phyloP scores from a whole-genome alignment of 2,797 vertebrate genomes.

The Schizopygopsis pylzovi region DNA sequence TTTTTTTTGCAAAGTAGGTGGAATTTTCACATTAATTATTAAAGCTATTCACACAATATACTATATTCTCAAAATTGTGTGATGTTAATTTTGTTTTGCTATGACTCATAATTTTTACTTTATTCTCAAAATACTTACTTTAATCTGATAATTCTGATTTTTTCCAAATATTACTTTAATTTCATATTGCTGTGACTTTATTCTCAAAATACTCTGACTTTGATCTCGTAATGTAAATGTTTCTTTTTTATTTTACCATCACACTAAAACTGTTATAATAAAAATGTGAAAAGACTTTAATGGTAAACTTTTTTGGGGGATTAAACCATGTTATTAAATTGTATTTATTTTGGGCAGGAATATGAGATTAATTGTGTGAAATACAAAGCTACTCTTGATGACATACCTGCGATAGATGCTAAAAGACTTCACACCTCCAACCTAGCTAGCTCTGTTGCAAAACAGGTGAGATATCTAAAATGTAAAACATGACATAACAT shows the following conservation, averaged over 20 bases:
- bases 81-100: too few species aligned
- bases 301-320: not conserved
- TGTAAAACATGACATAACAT: not conserved
- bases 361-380: slow-evolving; percentile 86
- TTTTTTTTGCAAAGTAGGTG: not conserved
- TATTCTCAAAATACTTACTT: too few species aligned
- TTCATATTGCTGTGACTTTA: not conserved
- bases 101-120: too few species aligned
- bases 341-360: slow-evolving; percentile 76
- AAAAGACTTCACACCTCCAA: slow-evolving; percentile 75
- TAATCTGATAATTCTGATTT: too few species aligned
- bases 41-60: not conserved
- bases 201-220: not conserved
- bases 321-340: not conserved
- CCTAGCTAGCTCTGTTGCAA: slow-evolving; percentile 85
- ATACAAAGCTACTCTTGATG: slow-evolving; percentile 84
- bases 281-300: not conserved
- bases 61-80: not conserved
- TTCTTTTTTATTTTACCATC: not conserved
- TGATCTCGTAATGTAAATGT: not conserved
- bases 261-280: not conserved
- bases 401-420: slow-evolving; percentile 65
- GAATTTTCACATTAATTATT: not conserved
- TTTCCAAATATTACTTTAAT: too few species aligned
- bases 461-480: slow-evolving; percentile 79